These are phyloP conservation scores for Polia nebulosa DNA, from an alignment of 2,888 invertebrate species.

Conservation along the genomic window DNA sequence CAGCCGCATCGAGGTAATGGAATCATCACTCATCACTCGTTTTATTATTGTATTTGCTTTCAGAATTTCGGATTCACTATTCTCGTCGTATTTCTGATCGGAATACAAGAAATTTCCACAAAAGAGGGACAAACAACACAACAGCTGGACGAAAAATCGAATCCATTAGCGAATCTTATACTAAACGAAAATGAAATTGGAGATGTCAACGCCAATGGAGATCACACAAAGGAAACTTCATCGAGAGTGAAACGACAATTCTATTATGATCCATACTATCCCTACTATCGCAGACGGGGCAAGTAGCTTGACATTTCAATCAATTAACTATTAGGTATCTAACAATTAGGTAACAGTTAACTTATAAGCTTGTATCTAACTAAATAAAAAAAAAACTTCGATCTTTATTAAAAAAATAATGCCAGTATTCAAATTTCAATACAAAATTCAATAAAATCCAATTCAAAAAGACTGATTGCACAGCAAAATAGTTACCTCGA, in stretches of 20 bases:
- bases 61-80: slow-evolving; percentile 64
- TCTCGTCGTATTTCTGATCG: slow-evolving; percentile 59
- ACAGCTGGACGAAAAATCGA: slow-evolving; percentile 62
- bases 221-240: slow-evolving; percentile 57
- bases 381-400: too few relatives aligned
- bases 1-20: slow-evolving; percentile 43
- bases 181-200: slow-evolving; percentile 68
- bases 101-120: slow-evolving; percentile 58
- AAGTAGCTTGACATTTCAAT: slow-evolving; percentile 30
- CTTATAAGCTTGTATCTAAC: too few relatives aligned
- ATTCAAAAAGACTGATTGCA: too few relatives aligned
- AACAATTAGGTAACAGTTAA: too few relatives aligned
- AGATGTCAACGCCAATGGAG: slow-evolving; percentile 59
- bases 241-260: slow-evolving; percentile 76
- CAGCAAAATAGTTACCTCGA: too few relatives aligned
- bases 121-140: slow-evolving; percentile 55
- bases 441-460: too few relatives aligned
- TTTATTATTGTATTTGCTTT: slow-evolving; percentile 54
- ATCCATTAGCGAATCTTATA: slow-evolving; percentile 70
- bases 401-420: too few relatives aligned
- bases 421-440: too few relatives aligned
- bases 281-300: slow-evolving; percentile 54
- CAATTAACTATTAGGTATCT: slow-evolving; percentile 11
- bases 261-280: slow-evolving; percentile 51
- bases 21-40: slow-evolving; percentile 45